Conservation (phyloP, 2,797 vertebrate genomes). For the Onychomys arenicola region DNA sequence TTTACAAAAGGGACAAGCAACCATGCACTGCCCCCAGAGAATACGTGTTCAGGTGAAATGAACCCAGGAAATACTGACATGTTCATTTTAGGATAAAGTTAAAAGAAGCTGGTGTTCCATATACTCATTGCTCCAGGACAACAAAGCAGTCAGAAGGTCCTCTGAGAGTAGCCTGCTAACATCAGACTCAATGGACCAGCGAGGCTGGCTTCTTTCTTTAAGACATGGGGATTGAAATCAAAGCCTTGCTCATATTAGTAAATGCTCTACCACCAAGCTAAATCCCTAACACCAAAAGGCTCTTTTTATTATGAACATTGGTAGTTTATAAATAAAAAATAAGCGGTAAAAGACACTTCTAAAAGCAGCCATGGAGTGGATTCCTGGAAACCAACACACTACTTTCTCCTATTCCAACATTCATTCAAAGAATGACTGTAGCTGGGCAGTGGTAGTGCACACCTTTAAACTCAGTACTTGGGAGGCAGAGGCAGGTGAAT, state of each 20-base stretch:
- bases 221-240: neutral
- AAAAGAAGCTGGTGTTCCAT: neutral
- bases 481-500: neutral
- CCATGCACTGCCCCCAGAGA: neutral
- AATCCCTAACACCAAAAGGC: neutral
- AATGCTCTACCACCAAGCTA: neutral
- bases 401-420: neutral
- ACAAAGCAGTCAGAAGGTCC: neutral
- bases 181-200: neutral
- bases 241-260: neutral
- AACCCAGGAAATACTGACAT: neutral
- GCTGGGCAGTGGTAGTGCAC: neutral
- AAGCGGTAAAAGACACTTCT: neutral
- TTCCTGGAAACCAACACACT: neutral
- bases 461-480: neutral
- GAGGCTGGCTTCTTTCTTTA: neutral
- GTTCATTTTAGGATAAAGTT: neutral
- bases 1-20: neutral
- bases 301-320: neutral
- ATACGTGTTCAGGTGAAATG: neutral
- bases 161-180: neutral
- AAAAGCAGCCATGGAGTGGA: neutral
- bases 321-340: neutral
- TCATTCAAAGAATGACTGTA: neutral
- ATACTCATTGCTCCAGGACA: neutral